Evolutionary conservation across 2,888 invertebrate species (phyloP).

Genomic region (Monopis laevigella): DNA sequence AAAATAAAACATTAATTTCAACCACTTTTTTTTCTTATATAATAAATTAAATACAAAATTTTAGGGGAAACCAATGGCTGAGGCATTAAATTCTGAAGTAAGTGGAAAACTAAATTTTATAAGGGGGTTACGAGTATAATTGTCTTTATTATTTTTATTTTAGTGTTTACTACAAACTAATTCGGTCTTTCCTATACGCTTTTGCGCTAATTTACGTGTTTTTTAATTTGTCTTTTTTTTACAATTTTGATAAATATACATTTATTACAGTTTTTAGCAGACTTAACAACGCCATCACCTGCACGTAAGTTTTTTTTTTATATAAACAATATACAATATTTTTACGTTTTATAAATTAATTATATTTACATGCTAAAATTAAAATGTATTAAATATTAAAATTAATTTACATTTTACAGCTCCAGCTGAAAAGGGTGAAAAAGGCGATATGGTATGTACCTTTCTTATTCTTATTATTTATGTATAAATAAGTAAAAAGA

Average conservation of each 20-base stretch:
- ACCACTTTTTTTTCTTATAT: no score
- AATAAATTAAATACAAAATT: constrained; percentile 13
- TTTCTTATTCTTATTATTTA: not conserved
- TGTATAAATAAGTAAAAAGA: no score
- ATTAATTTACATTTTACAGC: no score
- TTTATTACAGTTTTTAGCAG: constrained; percentile 13
- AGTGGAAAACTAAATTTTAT: constrained; percentile 23
- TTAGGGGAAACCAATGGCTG: constrained; percentile 22
- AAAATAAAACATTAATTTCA: no score
- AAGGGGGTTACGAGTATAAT: constrained; percentile 16
- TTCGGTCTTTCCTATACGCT: not conserved
- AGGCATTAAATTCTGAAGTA: constrained; percentile 20
- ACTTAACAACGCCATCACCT: constrained; percentile 5
- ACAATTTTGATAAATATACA: not conserved
- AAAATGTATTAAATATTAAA: no score
- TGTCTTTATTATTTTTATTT: constrained; percentile 18
- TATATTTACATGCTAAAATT: not conserved
- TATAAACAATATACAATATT: not conserved
- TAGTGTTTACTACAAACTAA: no score
- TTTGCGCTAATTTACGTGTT: not conserved
- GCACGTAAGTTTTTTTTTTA: constrained; percentile 13
- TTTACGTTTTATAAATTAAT: not conserved
- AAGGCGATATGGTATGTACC: constrained; percentile 19
- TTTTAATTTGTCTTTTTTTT: not conserved
- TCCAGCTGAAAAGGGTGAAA: constrained; percentile 24